Base-by-base conservation (phyloP, 1,140 invertebrate species). In the Drosophila kurseongensis region DNA sequence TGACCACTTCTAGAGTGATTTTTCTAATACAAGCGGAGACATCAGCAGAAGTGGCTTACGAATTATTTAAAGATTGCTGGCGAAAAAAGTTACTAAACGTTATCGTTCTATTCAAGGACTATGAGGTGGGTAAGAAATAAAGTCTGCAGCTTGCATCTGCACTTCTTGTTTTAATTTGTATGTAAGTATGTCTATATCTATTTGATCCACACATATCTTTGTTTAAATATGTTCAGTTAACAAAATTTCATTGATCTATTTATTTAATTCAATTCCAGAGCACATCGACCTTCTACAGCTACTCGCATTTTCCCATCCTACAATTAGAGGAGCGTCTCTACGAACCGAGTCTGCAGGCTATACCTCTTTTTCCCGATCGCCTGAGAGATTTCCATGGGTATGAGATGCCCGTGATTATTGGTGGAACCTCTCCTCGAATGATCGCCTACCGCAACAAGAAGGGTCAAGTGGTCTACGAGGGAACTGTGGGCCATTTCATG, bases 401-500 rank as follows among this genome's bases (percentile, higher is more conserved):
- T 16, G 51, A 62, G 1, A 23, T 91, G 12, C 36, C 65, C 4
- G 52, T 78, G n/a, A 68, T 85, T 6, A 45, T 90, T 29, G 90
- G 86, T 2, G 90, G 90, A 0, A 61, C 72, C 0, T 7, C 74
- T 5, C 90, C 90, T 1, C 76, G 86, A 1, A 66, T 91, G 2
- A 89, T 91, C 5, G 63, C 76, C 2, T 82, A 89, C 27, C 69
- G 78, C 2, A 45, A 90, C 5, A 55, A 48, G 1, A 56, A 50
- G 14, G 83, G 80, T 2, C 16, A 51, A 2, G 29, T 73, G 5
- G 47, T 83, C 0, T 76, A 89, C 10, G 72, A 74, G 14, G 90
- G 90, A 13, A 77, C 75, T 0, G 69, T 89, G 27, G 90, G 86
- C 0, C 90, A 91, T 18, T 91, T 90, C 14, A 78, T 91, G 51